phyloP scores from a whole-genome alignment of 2,888 invertebrate species.

The Agrotis segetum region DNA sequence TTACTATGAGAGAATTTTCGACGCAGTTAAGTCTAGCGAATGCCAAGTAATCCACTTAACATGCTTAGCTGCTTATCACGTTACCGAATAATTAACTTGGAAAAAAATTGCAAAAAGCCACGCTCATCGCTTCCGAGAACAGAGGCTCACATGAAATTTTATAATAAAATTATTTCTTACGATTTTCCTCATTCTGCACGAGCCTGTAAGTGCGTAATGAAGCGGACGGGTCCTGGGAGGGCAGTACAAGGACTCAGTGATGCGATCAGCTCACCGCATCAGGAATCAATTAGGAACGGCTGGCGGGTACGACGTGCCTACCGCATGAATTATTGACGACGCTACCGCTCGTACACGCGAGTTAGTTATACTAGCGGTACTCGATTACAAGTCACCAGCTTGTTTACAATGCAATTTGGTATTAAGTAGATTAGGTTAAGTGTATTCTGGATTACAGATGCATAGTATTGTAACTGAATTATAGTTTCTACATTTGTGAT shows the following conservation, averaged over 20 bases:
- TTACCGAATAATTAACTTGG: constrained; percentile 44
- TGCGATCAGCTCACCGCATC: constrained; percentile 89
- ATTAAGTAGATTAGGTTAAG: constrained; percentile 56
- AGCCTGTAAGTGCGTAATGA: constrained; percentile 86
- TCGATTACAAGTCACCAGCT: constrained; percentile 74
- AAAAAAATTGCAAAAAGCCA: constrained; percentile 23
- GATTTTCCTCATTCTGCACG: constrained; percentile 76
- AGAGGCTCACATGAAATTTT: constrained; percentile 58
- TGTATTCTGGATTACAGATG: constrained; percentile 42
- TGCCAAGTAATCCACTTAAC: constrained; percentile 36
- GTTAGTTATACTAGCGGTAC: constrained; percentile 72
- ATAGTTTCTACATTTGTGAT: constrained; percentile 3
- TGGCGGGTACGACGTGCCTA: constrained; percentile 87
- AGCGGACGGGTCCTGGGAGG: constrained; percentile 85
- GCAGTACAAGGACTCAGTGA: constrained; percentile 88
- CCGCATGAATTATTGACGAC: constrained; percentile 90
- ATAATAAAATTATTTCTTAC: constrained; percentile 72
- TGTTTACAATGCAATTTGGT: constrained; percentile 65
- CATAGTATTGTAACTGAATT: constrained; percentile 46
- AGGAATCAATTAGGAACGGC: constrained; percentile 90
- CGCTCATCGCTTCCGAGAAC: constrained; percentile 30
- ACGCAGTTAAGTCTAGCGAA: constrained; percentile 37
- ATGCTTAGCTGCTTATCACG: constrained; percentile 26
- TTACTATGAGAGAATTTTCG: background rate
- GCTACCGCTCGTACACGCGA: constrained; percentile 75